Evolutionary conservation across 1,140 invertebrate species (phyloP).

Genomic region (Nasonia giraulti): DNA sequence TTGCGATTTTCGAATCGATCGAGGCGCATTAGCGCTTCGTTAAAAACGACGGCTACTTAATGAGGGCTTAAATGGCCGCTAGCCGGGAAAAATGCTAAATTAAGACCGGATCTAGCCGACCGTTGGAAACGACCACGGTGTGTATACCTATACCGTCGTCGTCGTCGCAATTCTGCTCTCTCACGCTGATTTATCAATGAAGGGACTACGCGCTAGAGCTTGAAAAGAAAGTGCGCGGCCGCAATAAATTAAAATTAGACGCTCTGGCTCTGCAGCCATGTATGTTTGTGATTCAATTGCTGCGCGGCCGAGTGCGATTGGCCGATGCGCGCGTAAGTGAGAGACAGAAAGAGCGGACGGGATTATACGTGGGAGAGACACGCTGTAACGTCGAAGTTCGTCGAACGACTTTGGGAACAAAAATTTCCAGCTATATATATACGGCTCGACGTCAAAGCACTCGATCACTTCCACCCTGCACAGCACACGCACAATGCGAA

Average conservation of each 20-base stretch:
- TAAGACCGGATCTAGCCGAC: too few relatives aligned
- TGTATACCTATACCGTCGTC: background rate
- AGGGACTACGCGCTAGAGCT: background rate
- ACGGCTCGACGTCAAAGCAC: too few relatives aligned
- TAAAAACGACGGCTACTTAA: too few relatives aligned
- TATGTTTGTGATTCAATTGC: slow-evolving; percentile 27
- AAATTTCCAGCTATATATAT: too few relatives aligned
- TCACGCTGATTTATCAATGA: slow-evolving; percentile 33
- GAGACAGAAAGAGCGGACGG: background rate
- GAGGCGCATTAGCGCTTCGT: too few relatives aligned
- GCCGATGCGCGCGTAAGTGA: background rate
- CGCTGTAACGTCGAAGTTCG: slow-evolving; percentile 53
- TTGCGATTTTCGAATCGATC: too few relatives aligned
- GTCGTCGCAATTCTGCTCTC: background rate
- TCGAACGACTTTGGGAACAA: slow-evolving; percentile 23
- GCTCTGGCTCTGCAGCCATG: background rate
- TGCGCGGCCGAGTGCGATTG: slow-evolving; percentile 9
- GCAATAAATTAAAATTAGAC: slow-evolving; percentile 36
- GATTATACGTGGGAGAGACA: slow-evolving; percentile 56
- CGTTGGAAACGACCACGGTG: background rate
- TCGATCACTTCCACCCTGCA: too few relatives aligned
- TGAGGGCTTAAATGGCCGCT: too few relatives aligned
- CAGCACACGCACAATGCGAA: too few relatives aligned
- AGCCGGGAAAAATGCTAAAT: too few relatives aligned
- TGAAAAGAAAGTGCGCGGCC: slow-evolving; percentile 45